Base-by-base conservation (phyloP, 2,888 invertebrate species). In the Atethmia centrago region DNA sequence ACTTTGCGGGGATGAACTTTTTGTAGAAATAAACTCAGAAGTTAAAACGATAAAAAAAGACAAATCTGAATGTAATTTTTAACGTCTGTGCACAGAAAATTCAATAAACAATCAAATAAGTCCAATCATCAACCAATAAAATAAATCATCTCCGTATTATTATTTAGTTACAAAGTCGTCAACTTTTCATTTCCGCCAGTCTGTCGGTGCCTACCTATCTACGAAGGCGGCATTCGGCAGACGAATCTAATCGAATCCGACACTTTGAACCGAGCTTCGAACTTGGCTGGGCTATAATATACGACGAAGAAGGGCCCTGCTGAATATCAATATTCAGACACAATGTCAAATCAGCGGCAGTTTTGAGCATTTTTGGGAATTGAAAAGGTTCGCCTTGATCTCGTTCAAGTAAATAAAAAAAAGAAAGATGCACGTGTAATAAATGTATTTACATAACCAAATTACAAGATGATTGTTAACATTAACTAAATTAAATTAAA, bases 201-300 rank as follows among this genome's bases (percentile, higher is more conserved):
- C n/a, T 64, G 12, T n/a, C 49, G 40, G 5, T 40, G 36, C 14
- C 25, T 49, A 40, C 14, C 9, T 40, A 40, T n/a, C 21, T 58
- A 25, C 47, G 25, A 19, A 31, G 31, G 5, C 40, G 25, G 55
- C 49, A 31, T 47, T 62, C 58, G n/a, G 36, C 64, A 59, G 56
- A 69, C 49, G 59, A 71, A 63, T 71, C 31, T 77, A 84, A 84
- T 84, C 62, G 40, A 84, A 85, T 79, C 63, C 62, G 61, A 59
- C 64, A 61, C 69, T 83, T 72, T 63, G 59, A 61, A 58, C 61
- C 25, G 21, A 63, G 49, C 42, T 51, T 47, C 14, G 19, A 72
- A 7, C 16, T 31, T 51, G 47, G 9, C 28, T n/a, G 49, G 51
- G 61, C 61, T 53, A 74, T 63, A 74, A 67, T 40, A 53, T 40